Percentiles rank a stretch among this genome's conserved stretches.
Conservation (phyloP, 2,888 invertebrate species). For the Tethea ocularis region DNA sequence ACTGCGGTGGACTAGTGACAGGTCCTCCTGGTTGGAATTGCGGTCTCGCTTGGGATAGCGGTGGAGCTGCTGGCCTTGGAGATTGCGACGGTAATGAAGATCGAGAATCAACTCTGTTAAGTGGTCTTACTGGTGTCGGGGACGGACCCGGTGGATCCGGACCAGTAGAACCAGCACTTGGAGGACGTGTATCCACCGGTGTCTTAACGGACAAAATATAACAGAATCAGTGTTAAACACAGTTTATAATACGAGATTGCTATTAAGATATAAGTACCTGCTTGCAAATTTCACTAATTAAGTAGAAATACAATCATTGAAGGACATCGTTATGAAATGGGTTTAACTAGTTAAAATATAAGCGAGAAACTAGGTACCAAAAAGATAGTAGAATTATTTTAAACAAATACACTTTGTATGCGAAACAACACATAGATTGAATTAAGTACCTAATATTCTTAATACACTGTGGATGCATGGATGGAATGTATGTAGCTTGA, state of each 20-base stretch:
- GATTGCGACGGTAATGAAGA: conserved; percentile 62
- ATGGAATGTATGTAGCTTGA: not conserved
- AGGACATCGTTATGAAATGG: not conserved
- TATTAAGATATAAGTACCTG: not conserved
- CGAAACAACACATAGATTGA: not conserved
- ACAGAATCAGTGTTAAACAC: not conserved
- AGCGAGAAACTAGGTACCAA: no score
- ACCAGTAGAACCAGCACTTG: conserved; percentile 52
- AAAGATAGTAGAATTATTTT: no score
- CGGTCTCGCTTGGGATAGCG: conserved; percentile 60
- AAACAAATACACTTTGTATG: no score
- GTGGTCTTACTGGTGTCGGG: conserved; percentile 63
- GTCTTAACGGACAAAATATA: conserved; percentile 59
- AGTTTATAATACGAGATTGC: not conserved
- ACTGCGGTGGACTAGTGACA: conserved; percentile 61
- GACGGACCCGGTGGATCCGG: conserved; percentile 49
- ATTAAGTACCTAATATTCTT: not conserved
- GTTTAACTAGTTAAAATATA: no score
- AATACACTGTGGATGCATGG: not conserved
- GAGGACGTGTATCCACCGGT: conserved; percentile 62
- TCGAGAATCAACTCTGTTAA: conserved; percentile 69
- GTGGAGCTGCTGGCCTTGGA: conserved; percentile 56
- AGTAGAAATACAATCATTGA: not conserved
- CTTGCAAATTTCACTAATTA: not conserved
- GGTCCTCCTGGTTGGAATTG: conserved; percentile 77